Percentiles rank a stretch among this genome's conserved stretches.
Conservation (phyloP, 2,113 vertebrate genomes). For the Etheostoma spectabile region DNA sequence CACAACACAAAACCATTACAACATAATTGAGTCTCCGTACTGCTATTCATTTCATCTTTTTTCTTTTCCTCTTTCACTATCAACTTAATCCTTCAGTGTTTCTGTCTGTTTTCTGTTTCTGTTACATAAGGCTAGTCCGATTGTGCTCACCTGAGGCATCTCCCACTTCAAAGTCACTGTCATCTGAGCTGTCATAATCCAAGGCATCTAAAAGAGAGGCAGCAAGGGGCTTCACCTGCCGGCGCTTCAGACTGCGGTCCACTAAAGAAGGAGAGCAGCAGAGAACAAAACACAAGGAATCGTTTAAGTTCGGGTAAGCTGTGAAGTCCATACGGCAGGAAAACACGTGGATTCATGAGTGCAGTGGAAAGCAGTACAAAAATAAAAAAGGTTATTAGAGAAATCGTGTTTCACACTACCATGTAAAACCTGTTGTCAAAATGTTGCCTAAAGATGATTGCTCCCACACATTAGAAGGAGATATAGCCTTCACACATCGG, state of each 20-base stretch:
- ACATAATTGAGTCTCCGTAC: no score
- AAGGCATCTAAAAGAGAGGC: constrained; percentile 96
- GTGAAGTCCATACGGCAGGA: neutral
- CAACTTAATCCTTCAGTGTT: no score
- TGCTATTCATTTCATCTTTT: no score
- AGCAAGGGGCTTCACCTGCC: constrained; percentile 98
- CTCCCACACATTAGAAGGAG: neutral
- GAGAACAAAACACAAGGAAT: neutral
- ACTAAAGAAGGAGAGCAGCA: constrained; percentile 79
- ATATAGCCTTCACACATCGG: fast-evolving
- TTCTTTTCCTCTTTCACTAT: no score
- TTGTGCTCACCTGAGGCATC: constrained; percentile 93
- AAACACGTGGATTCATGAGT: neutral
- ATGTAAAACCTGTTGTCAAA: neutral
- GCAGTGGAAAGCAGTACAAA: neutral
- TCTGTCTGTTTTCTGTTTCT: no score
- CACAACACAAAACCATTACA: constrained; percentile 12
- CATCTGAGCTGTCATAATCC: constrained; percentile 99
- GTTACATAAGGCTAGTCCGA: neutral
- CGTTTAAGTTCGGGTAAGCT: neutral
- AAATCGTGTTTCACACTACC: neutral
- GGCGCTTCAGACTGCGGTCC: constrained; percentile 96
- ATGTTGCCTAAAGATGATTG: neutral
- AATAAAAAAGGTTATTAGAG: neutral
- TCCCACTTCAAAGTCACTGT: constrained; percentile 99